Base-by-base conservation (phyloP, 2,797 vertebrate species). In the Novumbra hubbsi region DNA sequence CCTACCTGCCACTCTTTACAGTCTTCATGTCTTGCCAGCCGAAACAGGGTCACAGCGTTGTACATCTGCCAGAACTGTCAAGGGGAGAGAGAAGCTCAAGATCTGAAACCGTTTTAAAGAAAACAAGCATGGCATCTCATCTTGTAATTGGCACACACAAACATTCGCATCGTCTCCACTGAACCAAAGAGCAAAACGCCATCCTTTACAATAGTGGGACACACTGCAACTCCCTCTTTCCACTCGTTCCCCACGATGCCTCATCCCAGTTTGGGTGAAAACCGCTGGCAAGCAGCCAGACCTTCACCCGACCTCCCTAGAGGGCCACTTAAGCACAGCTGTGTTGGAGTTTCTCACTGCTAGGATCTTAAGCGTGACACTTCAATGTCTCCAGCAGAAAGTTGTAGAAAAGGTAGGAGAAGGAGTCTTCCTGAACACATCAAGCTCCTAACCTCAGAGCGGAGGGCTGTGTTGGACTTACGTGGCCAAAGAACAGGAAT, bases 1-100 rank as follows among this genome's bases (percentile, higher is more conserved):
- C 90, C 16, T 88, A 98, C 98, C 95, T 99, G 98, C 98, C 98
- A 99, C 86, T 99, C 98, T 88, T 94, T 96, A 90, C 98, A 99
- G 76, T 96, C 95, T 50, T 96, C 91, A 1, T 92, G 96, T 81
- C 93, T 89, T 1, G 96, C 96, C 88, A 99, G 89, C 73, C 92
- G 93, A 52, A 99, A 98, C 77, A 99, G 91, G 0, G 95, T 97
- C 91, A 98, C 60, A 0, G 97, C 95, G 48, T 99, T 99, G 88
- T 98, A 98, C 5, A 99, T 93, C 93, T 99, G 98, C 98, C 98
- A 99, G 87, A 99, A 99, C 98, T 99, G 84, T 70, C 32, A 28
- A 80, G 17, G 76, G 74, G 79, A 78, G 64, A 19, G 48, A 19
- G 34, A 73, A 52, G 19, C 6, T 52, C 50, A 52, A 49, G n/a